Evolutionary conservation across 2,113 vertebrate species (phyloP), one percentile per base, ranked within the genome.

Genomic region (Synchiropus splendidus): DNA sequence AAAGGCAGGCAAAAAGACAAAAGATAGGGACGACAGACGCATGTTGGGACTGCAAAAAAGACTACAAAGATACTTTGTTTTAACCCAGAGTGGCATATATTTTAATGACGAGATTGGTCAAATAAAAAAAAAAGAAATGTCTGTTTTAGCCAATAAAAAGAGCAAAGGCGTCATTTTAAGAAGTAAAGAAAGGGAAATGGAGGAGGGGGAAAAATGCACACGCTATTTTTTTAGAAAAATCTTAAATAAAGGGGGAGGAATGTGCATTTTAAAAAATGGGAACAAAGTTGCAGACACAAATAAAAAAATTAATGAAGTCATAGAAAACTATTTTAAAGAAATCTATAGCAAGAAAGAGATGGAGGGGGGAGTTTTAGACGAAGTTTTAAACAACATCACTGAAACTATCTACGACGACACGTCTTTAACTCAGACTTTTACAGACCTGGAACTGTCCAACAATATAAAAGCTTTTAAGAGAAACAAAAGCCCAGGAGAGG

Each of bases 181-280:
- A 2, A 39, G 30, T 1, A 54, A 8, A 1, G 42, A 40, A 35
- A n/a, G 6, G 5, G 36, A 54, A 11, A 16, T 35, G 1, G 36
- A 45, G 8, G 36, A 46, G 27, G 51, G 51, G 1, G 51, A 54
- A n/a, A 54, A 54, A 6, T 46, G 51, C 14, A 40, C 42, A 11
- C 12, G 42, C n/a, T 45, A 54, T 2, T 40, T 50, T 10, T 50
- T 50, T 21, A 35, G 34, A 9, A 40, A 34, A 21, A 50, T 41
- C 5, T 1, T 41, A 15, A 34, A 21, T 2, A 40, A 34, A 35
- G 18, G 39, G 13, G 34, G 32, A n/a, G 12, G 9, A 9, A 30
- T 51, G 15, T 21, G 17, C 18, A 49, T 14, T 14, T 10, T 42
- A 2, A n/a, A 30, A 17, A 36, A 5, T 27, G 21, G 21, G 11